Evolutionary conservation across 2,888 invertebrate genomes (phyloP), one percentile per base, ranked within the genome.

Genomic region (Zaprionus obscuricornis): DNA sequence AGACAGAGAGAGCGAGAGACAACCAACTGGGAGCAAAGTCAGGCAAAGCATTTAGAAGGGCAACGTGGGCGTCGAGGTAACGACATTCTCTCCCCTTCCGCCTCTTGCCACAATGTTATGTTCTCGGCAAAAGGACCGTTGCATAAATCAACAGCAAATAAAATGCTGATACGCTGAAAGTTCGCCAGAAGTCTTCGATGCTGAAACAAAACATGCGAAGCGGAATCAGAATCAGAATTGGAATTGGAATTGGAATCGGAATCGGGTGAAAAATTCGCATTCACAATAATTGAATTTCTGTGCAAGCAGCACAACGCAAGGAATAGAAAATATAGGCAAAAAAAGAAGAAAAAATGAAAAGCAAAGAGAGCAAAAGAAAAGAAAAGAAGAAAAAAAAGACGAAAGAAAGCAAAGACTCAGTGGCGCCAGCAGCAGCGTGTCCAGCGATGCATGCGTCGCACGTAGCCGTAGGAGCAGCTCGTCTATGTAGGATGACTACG

Each of bases 111-210:
- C n/a, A n/a, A n/a, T 24, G 24, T 8, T 24, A 8, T 8, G 4
- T 24, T 10, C 20, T 22, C 20, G 18, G 37, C n/a, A n/a, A n/a
- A n/a, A n/a, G n/a, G 60, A 33, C 46, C 59, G 58, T 74, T 83
- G 81, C 79, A 81, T 83, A 85, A 81, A 81, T 85, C 81, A 85
- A 85, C 79, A 81, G 86, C 86, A 83, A 83, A 83, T 83, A 83
- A 69, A 83, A 83, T 83, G 83, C 86, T 83, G 83, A 83, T 83
- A 84, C 85, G 83, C 74, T 83, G 74, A 83, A 85, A 85, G 86
- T 82, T 81, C 79, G 77, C 66, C 63, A 82, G 47, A 58, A 67
- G 85, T 82, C 71, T 66, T 77, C 66, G 81, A 59, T 69, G 63
- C 62, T 85, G 86, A 82, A 82, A 82, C 86, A 85, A 82, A 85